Evolutionary conservation across 2,797 vertebrate species (phyloP), one percentile per base, ranked within the genome.

Genomic region (Ctenosaura bakeri): DNA sequence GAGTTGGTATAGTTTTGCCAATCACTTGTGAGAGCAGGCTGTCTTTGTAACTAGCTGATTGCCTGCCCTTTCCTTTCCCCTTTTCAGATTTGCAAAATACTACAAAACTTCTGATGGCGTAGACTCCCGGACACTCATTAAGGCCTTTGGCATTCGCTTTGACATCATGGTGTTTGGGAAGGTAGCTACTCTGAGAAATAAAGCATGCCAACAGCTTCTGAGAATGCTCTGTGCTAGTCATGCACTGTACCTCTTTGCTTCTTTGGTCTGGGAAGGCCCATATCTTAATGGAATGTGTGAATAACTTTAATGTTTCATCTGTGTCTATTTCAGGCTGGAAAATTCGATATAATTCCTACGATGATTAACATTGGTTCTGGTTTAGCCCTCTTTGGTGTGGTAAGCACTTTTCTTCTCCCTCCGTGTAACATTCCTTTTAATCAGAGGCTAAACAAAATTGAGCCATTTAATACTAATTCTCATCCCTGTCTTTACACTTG

Each of bases 341-440:
- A 98, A 91, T 99, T 99, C 94, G 97, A 98, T 93, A 97, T 99
- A 22, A 98, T 98, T 85, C 98, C 98, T 24, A 98, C 98, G n/a
- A 97, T 99, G 96, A 98, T 99, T 95, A 98, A 98, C 94, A 91
- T 99, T 0, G 98, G 98, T 78, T 98, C 98, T 3, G 98, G 98
- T 5, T 90, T 98, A 90, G 97, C 98, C 0, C 97, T 99, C 56
- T 95, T 99, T 20, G 98, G 98, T 0, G 96, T 99, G 97, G 98
- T 99, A 91, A 98, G 98, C 97, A 62, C 12, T 13, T 66, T 24
- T n/a, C 29, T 86, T 52, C 26, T 46, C 6, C 24, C 26, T 32
- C 18, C 4, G 6, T 22, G 7, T n/a, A 0, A 2, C 9, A 13
- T n/a, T 74, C 20, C 9, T 22, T 76, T 38, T 16, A 84, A 50